Base-by-base conservation (phyloP, 2,797 vertebrate genomes). In the Pseudomugil tenellus region DNA sequence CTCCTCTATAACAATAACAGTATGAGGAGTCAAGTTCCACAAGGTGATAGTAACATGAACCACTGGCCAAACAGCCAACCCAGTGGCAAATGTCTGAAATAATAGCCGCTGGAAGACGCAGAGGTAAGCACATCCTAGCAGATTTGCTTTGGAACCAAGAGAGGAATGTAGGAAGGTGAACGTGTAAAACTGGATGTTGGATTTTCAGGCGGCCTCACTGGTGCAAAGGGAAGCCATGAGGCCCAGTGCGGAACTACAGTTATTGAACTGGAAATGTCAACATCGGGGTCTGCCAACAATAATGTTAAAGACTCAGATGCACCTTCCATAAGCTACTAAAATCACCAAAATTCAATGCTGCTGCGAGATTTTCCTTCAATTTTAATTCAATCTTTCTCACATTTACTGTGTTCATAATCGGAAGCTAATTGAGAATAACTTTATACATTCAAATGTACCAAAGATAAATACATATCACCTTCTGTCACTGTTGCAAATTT, bases 181-280 rank as follows among this genome's bases (percentile, higher is more conserved):
- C 86, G 65, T 66, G 85, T 86, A 83, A 74, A 63, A 83, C 87
- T 84, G 62, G 81, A 80, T 58, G 14, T 66, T 74, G 73, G 77
- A 41, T 66, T 86, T 91, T 79, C 72, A 80, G 73, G 56, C 77
- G 76, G 23, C 23, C 77, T 63, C 54, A 53, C 52, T 31, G 13
- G 52, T 55, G 70, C 74, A 79, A 70, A 79, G 70, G 77, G 77
- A 83, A 72, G 72, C 77, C n/a, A 43, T 52, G 74, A 81, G 81
- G 79, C 75, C 74, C 58, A 28, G 57, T 56, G 53, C 64, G 72
- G 67, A 80, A 68, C 63, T 65, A 54, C 57, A 65, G 72, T 70
- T 70, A 86, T 60, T 85, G 76, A 78, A 74, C 55, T 75, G 79
- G 74, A 84, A 89, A 91, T 72, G 83, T 88, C 74, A 89, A 87